These are phyloP conservation scores for Plodia interpunctella DNA, from an alignment of 1,140 invertebrate genomes.

Conservation along the genomic window DNA sequence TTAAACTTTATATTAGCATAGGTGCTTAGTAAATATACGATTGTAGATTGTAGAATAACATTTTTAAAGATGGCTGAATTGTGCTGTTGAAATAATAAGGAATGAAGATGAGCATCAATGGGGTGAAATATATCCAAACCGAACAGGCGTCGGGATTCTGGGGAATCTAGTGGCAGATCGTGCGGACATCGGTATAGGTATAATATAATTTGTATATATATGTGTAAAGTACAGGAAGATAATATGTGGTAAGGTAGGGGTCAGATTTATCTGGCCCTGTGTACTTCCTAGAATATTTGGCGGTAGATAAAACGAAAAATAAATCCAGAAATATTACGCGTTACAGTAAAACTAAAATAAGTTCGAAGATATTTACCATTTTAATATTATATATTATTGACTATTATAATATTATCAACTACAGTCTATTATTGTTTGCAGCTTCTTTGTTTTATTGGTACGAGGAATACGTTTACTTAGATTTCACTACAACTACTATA, in stretches of 20 bases:
- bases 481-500: conserved; percentile 75
- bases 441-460: conserved; percentile 80
- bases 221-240: too few species aligned
- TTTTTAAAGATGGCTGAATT: conserved; percentile 69
- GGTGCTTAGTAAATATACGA: too few species aligned
- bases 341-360: too few species aligned
- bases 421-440: conserved; percentile 31
- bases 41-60: too few species aligned
- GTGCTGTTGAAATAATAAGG: conserved; percentile 66
- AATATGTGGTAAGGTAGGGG: too few species aligned
- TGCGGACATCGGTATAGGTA: conserved; percentile 77
- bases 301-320: too few species aligned
- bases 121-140: conserved; percentile 79
- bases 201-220: background rate
- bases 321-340: too few species aligned
- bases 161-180: conserved; percentile 77
- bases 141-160: conserved; percentile 77
- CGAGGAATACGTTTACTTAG: conserved; percentile 74
- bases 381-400: too few species aligned
- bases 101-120: conserved; percentile 73
- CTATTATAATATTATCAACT: background rate
- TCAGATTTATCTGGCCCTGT: too few species aligned
- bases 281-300: too few species aligned
- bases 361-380: too few species aligned
- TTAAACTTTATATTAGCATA: too few species aligned